Conservation (phyloP, 1,140 invertebrate species). For the Caenorhabditis remanei region DNA sequence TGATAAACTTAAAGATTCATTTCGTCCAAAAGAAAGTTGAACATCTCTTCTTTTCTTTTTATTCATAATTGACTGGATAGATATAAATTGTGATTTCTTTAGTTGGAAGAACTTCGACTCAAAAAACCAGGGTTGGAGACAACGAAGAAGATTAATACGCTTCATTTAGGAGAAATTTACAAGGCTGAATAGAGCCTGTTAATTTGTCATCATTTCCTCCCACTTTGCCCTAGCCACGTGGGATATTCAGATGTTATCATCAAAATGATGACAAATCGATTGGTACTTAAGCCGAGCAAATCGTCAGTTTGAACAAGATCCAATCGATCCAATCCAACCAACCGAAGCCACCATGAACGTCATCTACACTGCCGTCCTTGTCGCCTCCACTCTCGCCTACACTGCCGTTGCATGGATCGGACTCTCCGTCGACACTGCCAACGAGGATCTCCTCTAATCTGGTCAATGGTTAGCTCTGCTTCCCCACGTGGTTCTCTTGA, state of each 20-base stretch:
- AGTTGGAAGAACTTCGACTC: too few relatives aligned
- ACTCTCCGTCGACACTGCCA: constrained; percentile 11
- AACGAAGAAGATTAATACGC: not conserved
- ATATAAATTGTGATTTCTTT: too few relatives aligned
- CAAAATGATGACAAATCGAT: not conserved
- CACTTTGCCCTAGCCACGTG: not conserved
- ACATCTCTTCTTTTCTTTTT: not conserved
- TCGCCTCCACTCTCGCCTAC: constrained; percentile 16
- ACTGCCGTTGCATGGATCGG: constrained; percentile 2
- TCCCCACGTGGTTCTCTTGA: too few relatives aligned
- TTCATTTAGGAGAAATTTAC: too few relatives aligned
- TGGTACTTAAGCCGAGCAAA: not conserved
- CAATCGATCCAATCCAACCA: not conserved
- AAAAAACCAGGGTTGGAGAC: not conserved
- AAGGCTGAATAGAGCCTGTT: too few relatives aligned
- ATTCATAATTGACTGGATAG: not conserved
- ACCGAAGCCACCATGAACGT: constrained; percentile 6
- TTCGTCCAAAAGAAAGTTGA: not conserved
- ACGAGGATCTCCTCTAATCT: constrained; percentile 8
- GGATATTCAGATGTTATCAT: not conserved
- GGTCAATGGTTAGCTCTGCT: too few relatives aligned
- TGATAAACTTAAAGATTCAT: too few relatives aligned
- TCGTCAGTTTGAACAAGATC: not conserved
- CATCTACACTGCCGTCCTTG: constrained; percentile 25
- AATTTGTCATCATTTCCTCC: not conserved